phyloP scores from a whole-genome alignment of 2,797 vertebrate genomes.

The Mus spretus region DNA sequence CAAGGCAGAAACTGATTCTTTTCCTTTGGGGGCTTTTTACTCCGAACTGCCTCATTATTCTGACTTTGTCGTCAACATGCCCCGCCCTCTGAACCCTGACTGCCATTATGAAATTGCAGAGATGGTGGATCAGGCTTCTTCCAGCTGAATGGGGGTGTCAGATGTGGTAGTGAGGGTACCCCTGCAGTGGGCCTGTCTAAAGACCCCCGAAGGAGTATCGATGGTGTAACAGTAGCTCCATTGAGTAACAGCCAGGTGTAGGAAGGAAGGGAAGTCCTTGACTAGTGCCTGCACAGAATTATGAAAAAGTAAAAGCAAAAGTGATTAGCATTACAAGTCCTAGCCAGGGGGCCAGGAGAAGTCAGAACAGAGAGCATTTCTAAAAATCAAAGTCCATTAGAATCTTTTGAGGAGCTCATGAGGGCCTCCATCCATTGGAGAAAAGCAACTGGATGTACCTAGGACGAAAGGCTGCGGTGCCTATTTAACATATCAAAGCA shows the following conservation, averaged over 20 bases:
- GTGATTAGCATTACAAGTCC: background rate
- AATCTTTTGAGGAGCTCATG: background rate
- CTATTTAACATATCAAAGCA: background rate
- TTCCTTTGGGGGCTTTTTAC: background rate
- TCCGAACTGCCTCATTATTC: background rate
- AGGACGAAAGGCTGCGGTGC: background rate
- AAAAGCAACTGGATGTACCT: background rate
- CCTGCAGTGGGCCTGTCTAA: background rate
- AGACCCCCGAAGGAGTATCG: background rate
- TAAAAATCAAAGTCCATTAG: background rate
- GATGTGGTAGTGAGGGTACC: background rate
- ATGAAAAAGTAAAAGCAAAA: background rate
- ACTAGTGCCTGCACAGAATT: background rate
- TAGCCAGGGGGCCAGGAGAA: background rate
- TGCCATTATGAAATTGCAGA: background rate
- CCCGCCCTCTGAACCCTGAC: background rate
- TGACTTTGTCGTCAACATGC: background rate
- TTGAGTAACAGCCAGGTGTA: background rate
- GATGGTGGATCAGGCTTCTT: background rate
- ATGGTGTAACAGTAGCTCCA: background rate
- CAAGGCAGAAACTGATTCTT: background rate
- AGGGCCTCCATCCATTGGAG: background rate
- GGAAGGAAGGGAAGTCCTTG: background rate
- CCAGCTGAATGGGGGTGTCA: background rate
- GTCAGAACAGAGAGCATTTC: background rate